phyloP scores from a whole-genome alignment of 2,888 invertebrate genomes.

The Limnephilus rhombicus region DNA sequence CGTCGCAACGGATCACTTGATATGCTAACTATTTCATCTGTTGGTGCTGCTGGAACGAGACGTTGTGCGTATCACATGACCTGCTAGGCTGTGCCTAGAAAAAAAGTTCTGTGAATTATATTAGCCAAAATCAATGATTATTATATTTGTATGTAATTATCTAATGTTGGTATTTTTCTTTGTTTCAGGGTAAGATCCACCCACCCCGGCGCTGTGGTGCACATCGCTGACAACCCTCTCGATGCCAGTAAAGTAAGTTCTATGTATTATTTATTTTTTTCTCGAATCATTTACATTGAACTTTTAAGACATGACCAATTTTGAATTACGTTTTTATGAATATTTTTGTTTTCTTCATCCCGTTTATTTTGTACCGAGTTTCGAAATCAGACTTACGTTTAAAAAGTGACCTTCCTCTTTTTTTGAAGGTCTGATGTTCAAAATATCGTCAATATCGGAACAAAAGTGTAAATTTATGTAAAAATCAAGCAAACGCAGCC shows the following conservation, averaged over 20 bases:
- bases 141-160: not conserved
- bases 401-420: too few relatives aligned
- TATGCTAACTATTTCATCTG: too few relatives aligned
- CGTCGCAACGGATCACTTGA: too few relatives aligned
- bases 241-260: constrained; percentile 94
- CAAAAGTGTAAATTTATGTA: too few relatives aligned
- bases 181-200: constrained; percentile 92
- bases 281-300: not conserved
- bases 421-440: too few relatives aligned
- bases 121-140: not conserved
- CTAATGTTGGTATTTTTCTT: not conserved
- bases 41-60: too few relatives aligned
- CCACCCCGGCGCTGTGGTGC: constrained; percentile 97
- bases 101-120: not conserved
- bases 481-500: too few relatives aligned
- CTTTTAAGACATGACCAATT: not conserved
- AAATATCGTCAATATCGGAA: too few relatives aligned
- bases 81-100: too few relatives aligned
- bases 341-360: not conserved
- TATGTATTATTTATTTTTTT: not conserved
- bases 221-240: constrained; percentile 97
- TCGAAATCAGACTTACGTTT: too few relatives aligned
- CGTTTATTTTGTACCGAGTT: too few relatives aligned
- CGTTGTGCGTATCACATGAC: too few relatives aligned
- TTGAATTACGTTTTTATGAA: not conserved